These are phyloP conservation scores for Erebia epiphron DNA, from an alignment of 2,888 invertebrate genomes.

Conservation along the genomic window DNA sequence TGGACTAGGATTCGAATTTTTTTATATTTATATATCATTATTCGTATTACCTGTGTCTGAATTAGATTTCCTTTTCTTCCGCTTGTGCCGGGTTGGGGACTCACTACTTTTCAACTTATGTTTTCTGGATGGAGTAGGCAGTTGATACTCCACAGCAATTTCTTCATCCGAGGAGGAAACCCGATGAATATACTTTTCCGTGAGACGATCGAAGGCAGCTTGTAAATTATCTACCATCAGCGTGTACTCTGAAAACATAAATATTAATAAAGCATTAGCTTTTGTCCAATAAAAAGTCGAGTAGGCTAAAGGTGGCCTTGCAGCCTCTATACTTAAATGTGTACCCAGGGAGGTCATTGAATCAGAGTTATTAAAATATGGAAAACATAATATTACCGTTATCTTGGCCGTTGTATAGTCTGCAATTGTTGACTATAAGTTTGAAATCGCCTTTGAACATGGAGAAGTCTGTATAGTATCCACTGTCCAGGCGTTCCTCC, in stretches of 20 bases:
- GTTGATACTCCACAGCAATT: slow-evolving; percentile 86
- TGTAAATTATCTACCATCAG: slow-evolving; percentile 93
- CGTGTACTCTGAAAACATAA: slow-evolving; percentile 87
- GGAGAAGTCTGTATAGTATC: slow-evolving; percentile 89
- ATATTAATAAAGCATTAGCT: neutral
- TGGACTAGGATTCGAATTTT: no score
- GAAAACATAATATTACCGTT: slow-evolving; percentile 86
- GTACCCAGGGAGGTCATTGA: no score
- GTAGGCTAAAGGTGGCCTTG: no score
- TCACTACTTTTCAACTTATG: slow-evolving; percentile 71
- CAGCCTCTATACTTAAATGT: no score
- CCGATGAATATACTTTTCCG: slow-evolving; percentile 92
- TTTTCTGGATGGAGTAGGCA: slow-evolving; percentile 73
- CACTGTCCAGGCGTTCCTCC: slow-evolving; percentile 93
- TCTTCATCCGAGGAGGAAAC: slow-evolving; percentile 91
- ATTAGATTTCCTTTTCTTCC: slow-evolving; percentile 70
- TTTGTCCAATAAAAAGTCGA: neutral
- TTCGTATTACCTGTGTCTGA: slow-evolving; percentile 49
- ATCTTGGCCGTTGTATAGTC: slow-evolving; percentile 95
- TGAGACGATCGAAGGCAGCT: slow-evolving; percentile 90
- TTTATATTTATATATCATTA: no score
- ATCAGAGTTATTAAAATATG: neutral
- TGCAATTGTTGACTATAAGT: slow-evolving; percentile 95
- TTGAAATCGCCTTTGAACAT: slow-evolving; percentile 95
- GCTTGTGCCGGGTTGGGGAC: slow-evolving; percentile 65